Evolutionary conservation across 2,797 vertebrate species (phyloP).

Genomic region (Rhinophrynus dorsalis): DNA sequence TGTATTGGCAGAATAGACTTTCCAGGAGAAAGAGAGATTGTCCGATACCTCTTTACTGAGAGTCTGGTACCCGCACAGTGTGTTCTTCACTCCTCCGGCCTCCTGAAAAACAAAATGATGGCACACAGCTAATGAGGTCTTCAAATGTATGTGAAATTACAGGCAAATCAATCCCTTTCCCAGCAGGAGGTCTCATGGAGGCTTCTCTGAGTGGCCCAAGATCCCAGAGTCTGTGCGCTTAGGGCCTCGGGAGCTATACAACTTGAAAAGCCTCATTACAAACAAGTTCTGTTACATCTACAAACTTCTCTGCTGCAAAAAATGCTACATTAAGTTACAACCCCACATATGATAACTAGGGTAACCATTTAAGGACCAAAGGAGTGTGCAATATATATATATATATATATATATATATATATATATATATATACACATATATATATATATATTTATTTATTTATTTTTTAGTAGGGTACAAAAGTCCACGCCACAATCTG

Average conservation of each 20-base stretch:
- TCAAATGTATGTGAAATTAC: background rate
- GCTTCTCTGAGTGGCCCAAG: background rate
- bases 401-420: too few relatives aligned
- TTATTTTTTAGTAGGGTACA: too few relatives aligned
- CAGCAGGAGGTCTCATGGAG: background rate
- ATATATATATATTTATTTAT: too few relatives aligned
- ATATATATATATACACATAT: too few relatives aligned
- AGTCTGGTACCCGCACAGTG: slow-evolving; percentile 80
- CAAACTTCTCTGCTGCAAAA: background rate
- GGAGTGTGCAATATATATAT: too few relatives aligned
- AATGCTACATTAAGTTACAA: too few relatives aligned
- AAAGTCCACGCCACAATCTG: too few relatives aligned
- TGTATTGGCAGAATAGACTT: too few relatives aligned
- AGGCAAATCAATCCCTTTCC: slow-evolving; percentile 5
- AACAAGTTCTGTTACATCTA: background rate
- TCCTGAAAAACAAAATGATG: slow-evolving; percentile 61
- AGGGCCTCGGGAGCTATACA: background rate
- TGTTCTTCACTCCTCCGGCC: slow-evolving; percentile 81
- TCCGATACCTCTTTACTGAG: slow-evolving; percentile 72
- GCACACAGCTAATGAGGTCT: slow-evolving; percentile 3
- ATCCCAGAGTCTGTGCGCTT: background rate
- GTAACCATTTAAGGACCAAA: too few relatives aligned
- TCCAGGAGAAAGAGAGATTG: too few relatives aligned
- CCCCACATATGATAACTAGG: too few relatives aligned
- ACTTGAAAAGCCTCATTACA: background rate